These are phyloP conservation scores for Anolis sagrei DNA, from an alignment of 2,113 vertebrate genomes.

Conservation along the genomic window DNA sequence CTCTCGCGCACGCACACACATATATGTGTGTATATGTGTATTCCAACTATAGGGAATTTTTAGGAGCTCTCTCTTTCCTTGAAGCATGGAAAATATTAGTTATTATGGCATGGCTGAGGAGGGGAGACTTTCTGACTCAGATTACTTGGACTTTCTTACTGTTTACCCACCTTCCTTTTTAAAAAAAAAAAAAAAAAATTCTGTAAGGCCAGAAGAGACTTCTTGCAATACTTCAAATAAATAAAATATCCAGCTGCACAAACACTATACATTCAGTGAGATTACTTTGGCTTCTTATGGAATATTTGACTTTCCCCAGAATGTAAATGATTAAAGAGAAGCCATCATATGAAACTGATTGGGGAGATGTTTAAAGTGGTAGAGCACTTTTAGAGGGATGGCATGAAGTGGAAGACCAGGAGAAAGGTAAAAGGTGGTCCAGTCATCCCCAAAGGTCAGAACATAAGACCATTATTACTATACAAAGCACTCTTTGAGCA, in stretches of 20 bases:
- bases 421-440: conserved; percentile 39
- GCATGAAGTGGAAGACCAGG: conserved; percentile 41
- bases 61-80: conserved; percentile 52
- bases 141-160: conserved; percentile 81
- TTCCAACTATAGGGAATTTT: not conserved
- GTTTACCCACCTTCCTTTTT: conserved; percentile 82
- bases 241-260: conserved; percentile 95
- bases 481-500: conserved; percentile 52
- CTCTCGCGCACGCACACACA: no score
- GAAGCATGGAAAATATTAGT: conserved; percentile 79
- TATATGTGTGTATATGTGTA: not conserved
- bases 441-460: conserved; percentile 41
- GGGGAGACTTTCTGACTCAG: conserved; percentile 81
- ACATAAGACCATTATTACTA: conserved; percentile 32
- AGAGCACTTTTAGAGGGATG: conserved; percentile 58
- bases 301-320: conserved; percentile 77
- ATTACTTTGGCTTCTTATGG: conserved; percentile 79
- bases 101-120: conserved; percentile 77
- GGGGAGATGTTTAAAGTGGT: conserved; percentile 71
- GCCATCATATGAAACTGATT: conserved; percentile 70
- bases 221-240: conserved; percentile 89
- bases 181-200: no score
- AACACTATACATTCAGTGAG: conserved; percentile 83
- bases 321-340: conserved; percentile 81
- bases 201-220: conserved; percentile 86